Conservation (phyloP, 1,140 invertebrate species). For the Chlorops oryzae region DNA sequence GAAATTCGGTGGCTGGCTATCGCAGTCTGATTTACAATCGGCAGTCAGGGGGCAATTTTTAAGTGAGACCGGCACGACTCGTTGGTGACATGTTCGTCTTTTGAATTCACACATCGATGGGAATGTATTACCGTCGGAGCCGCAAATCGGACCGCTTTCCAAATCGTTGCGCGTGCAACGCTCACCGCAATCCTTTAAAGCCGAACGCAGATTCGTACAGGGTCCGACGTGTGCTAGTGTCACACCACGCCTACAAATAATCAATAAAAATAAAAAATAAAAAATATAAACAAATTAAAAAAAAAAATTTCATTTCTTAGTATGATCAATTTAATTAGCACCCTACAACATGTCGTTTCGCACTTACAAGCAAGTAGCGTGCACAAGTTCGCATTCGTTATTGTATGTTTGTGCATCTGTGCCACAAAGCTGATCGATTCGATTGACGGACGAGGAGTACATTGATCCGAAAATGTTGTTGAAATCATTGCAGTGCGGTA, state of each 20-base stretch:
- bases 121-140: constrained; percentile 87
- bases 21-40: constrained; percentile 69
- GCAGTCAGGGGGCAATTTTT: constrained; percentile 77
- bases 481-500: constrained; percentile 45
- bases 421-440: constrained; percentile 70
- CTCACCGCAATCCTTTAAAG: constrained; percentile 63
- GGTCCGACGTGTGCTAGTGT: constrained; percentile 80
- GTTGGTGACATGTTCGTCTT: constrained; percentile 74
- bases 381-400: constrained; percentile 72
- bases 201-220: constrained; percentile 66
- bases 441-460: constrained; percentile 38
- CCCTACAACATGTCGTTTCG: neutral
- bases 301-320: neutral
- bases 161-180: constrained; percentile 64
- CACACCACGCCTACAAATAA: constrained; percentile 63
- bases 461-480: constrained; percentile 45
- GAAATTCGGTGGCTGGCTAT: constrained; percentile 62
- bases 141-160: constrained; percentile 71
- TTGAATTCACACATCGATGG: constrained; percentile 82
- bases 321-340: neutral
- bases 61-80: constrained; percentile 70
- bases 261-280: neutral
- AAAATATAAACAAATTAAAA: neutral
- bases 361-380: constrained; percentile 76
- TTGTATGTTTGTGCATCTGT: constrained; percentile 76